Percentiles rank a stretch among this genome's conserved stretches.
These are phyloP conservation scores for Steinernema carpocapsae DNA, from an alignment of 2,888 invertebrate species.

Conservation along the genomic window DNA sequence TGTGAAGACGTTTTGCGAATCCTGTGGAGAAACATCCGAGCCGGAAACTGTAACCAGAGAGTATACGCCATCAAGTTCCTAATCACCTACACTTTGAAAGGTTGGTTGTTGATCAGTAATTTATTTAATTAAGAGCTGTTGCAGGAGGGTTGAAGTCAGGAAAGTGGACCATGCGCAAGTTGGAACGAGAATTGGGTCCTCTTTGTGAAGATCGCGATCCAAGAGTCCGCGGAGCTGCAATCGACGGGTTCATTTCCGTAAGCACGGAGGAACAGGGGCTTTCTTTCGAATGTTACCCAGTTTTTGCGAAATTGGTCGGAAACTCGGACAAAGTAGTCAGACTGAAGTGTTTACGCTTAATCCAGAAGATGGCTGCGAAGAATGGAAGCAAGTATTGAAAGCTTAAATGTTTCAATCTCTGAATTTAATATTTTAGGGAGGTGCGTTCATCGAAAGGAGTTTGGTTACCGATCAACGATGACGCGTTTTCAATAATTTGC, in stretches of 20 bases:
- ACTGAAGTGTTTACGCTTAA: constrained; percentile 9
- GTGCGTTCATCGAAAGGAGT: constrained; percentile 39
- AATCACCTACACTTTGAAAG: background rate
- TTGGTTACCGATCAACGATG: constrained; percentile 83
- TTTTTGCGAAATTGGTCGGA: constrained; percentile 3
- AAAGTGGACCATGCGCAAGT: background rate
- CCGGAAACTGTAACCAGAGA: background rate
- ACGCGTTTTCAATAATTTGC: constrained; percentile 93
- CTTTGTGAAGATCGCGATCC: constrained; percentile 47
- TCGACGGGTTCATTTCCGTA: constrained; percentile 40
- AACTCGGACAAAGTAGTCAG: constrained; percentile 5
- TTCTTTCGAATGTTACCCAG: background rate
- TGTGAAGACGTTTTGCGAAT: background rate
- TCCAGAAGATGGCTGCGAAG: constrained; percentile 1
- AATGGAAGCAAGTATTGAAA: background rate
- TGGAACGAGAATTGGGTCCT: constrained; percentile 1
- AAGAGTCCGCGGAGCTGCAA: constrained; percentile 48
- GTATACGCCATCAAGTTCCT: constrained; percentile 19
- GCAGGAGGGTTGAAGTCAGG: constrained; percentile 18
- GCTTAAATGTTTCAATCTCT: background rate
- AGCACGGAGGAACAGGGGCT: constrained; percentile 1
- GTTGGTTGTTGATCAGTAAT: background rate
- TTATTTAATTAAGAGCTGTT: background rate
- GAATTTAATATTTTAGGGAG: constrained; percentile 38
- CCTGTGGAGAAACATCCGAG: constrained; percentile 19